Percentiles rank a stretch among this genome's conserved stretches.
phyloP scores from a whole-genome alignment of 2,888 invertebrate species.

The Panzeria rudis region DNA sequence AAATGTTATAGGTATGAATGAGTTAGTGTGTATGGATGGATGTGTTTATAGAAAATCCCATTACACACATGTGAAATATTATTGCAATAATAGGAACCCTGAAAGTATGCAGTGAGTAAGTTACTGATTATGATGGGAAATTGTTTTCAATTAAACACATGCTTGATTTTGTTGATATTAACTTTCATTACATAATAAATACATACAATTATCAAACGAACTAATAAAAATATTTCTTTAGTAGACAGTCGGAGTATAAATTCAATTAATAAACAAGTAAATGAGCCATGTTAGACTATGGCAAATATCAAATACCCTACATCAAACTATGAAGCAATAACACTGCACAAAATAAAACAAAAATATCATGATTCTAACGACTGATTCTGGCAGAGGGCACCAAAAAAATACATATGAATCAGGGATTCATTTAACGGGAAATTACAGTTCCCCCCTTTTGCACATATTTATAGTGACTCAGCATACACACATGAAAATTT shows the following conservation, averaged over 20 bases:
- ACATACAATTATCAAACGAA: background rate
- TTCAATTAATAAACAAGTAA: background rate
- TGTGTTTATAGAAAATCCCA: background rate
- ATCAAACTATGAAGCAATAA: no score
- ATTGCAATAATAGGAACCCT: background rate
- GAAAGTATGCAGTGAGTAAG: constrained; percentile 27
- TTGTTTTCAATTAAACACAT: constrained; percentile 64
- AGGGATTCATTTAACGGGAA: no score
- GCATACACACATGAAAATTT: no score
- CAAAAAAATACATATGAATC: no score
- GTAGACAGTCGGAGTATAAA: background rate
- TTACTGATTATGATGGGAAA: constrained; percentile 54
- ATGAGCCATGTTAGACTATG: background rate
- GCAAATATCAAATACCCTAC: background rate
- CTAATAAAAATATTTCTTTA: background rate
- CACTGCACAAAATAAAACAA: no score
- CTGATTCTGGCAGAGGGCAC: no score
- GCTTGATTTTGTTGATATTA: background rate
- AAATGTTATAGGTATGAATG: background rate
- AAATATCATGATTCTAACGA: no score
- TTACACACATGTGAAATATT: background rate
- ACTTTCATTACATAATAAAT: background rate
- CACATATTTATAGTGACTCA: no score
- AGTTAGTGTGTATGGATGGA: background rate
- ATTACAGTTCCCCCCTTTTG: no score